Percentiles rank a stretch among this genome's conserved stretches.
Conservation (phyloP, 2,113 vertebrate genomes). For the Rhadina sibilatrix region DNA sequence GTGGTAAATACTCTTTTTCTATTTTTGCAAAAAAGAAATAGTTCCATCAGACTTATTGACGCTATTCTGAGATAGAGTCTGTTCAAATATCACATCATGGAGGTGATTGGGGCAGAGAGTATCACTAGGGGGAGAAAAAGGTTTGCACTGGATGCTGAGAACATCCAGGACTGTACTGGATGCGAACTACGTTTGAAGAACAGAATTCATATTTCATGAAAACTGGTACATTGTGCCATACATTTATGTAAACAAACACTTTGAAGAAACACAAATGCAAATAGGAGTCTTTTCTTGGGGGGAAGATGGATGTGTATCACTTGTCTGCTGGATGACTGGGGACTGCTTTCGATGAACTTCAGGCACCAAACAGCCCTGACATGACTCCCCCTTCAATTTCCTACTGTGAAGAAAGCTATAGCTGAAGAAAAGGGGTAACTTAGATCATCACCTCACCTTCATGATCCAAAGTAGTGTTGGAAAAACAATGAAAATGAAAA, state of each 20-base stretch:
- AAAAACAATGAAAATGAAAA: neutral
- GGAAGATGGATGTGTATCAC: neutral
- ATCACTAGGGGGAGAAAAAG: neutral
- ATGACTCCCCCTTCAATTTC: neutral
- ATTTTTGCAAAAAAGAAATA: neutral
- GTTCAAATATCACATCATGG: neutral
- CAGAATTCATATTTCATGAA: neutral
- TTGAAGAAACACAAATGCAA: neutral
- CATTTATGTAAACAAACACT: neutral
- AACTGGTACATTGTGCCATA: neutral
- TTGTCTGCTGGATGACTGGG: neutral
- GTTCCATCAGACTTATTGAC: neutral
- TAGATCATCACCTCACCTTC: neutral
- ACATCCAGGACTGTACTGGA: neutral
- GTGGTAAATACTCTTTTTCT: slow-evolving; percentile 72
- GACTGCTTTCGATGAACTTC: neutral
- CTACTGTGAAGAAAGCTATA: neutral
- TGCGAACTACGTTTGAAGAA: neutral
- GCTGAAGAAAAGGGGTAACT: neutral
- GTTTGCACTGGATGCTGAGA: neutral
- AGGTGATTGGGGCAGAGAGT: neutral
- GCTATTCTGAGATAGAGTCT: neutral
- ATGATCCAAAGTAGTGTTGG: neutral
- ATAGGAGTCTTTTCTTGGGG: neutral
- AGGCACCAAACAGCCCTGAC: neutral